phyloP scores from a whole-genome alignment of 2,888 invertebrate species.

The Pterostichus madidus region DNA sequence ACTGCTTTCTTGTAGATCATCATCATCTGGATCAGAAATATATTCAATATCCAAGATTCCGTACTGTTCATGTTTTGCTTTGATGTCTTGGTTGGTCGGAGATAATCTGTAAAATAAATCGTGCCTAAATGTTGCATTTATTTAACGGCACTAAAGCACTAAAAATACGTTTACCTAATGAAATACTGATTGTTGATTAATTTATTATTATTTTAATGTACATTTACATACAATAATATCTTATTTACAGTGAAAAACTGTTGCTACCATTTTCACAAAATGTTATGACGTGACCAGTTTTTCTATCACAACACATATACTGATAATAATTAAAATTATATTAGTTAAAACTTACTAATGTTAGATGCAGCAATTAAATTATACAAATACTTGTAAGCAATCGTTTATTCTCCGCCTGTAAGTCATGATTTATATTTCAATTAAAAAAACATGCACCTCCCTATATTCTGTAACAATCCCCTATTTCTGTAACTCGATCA shows the following conservation, averaged over 20 bases:
- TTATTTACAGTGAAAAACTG: slow-evolving; percentile 26
- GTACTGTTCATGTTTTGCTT: slow-evolving; percentile 68
- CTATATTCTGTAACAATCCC: too few species aligned
- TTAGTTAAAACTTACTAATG: background rate
- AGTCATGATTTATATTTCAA: too few species aligned
- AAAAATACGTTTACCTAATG: background rate
- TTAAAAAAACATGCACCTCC: too few species aligned
- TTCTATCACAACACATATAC: slow-evolving; percentile 27
- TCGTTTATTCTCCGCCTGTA: too few species aligned
- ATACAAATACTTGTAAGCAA: too few species aligned
- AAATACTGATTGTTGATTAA: background rate
- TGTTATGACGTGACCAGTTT: background rate
- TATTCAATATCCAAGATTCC: slow-evolving; percentile 68
- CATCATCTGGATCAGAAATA: slow-evolving; percentile 20
- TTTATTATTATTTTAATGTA: background rate
- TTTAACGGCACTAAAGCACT: background rate
- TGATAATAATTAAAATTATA: background rate
- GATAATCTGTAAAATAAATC: slow-evolving; percentile 27
- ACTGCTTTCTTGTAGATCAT: background rate
- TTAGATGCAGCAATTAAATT: background rate
- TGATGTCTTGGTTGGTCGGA: slow-evolving; percentile 38
- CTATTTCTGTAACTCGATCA: too few species aligned
- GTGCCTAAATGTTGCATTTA: too few species aligned
- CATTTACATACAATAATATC: slow-evolving; percentile 8
- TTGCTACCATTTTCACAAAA: slow-evolving; percentile 2